Evolutionary conservation across 2,888 invertebrate genomes (phyloP).

Genomic region (Phaedon cochleariae): DNA sequence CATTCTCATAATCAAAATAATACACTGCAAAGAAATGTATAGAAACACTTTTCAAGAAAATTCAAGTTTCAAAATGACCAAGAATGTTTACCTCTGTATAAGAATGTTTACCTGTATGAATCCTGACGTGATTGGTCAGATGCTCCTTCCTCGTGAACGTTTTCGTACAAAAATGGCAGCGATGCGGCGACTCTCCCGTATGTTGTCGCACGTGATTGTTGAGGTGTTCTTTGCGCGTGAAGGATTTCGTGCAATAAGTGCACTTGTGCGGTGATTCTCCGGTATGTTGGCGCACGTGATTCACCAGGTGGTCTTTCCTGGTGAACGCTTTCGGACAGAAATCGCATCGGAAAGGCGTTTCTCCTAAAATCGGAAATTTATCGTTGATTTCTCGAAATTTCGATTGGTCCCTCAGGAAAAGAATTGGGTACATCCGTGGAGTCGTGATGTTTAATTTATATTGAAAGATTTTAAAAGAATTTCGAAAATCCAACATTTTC

Average conservation of each 20-base stretch:
- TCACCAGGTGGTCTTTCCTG: slow-evolving; percentile 82
- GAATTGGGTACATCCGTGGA: too few relatives aligned
- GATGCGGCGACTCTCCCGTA: slow-evolving; percentile 87
- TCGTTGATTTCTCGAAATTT: too few relatives aligned
- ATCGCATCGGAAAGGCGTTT: slow-evolving; percentile 81
- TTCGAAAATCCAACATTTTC: too few relatives aligned
- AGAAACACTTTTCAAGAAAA: too few relatives aligned
- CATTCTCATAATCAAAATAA: too few relatives aligned
- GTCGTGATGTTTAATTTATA: too few relatives aligned
- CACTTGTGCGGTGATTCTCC: slow-evolving; percentile 80
- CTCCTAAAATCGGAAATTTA: slow-evolving; percentile 38
- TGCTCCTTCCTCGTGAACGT: slow-evolving; percentile 88
- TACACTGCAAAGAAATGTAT: too few relatives aligned
- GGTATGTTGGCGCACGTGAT: slow-evolving; percentile 74
- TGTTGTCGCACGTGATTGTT: slow-evolving; percentile 88
- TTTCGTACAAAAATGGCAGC: slow-evolving; percentile 85
- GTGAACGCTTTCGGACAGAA: slow-evolving; percentile 88
- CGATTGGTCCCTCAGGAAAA: too few relatives aligned
- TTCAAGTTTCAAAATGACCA: too few relatives aligned
- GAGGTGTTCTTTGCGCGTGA: slow-evolving; percentile 82
- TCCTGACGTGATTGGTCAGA: slow-evolving; percentile 81
- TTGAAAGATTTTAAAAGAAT: too few relatives aligned
- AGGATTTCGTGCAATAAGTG: slow-evolving; percentile 80
- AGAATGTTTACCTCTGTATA: too few relatives aligned
- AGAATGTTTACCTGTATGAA: slow-evolving; percentile 66